phyloP scores from a whole-genome alignment of 2,888 invertebrate species.

The Cryptocephalus moraei region DNA sequence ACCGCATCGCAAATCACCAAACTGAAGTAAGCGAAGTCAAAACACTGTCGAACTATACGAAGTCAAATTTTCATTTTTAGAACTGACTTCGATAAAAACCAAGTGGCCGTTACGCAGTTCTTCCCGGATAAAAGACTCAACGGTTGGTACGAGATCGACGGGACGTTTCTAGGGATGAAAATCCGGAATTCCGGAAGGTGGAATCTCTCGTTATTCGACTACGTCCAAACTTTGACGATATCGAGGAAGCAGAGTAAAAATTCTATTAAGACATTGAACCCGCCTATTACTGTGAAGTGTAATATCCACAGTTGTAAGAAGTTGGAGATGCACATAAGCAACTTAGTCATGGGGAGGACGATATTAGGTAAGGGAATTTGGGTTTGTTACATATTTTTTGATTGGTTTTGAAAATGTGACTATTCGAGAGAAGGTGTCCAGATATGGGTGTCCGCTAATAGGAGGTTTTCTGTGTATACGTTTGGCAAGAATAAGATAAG shows the following conservation, averaged over 20 bases:
- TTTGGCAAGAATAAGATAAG: too few species aligned
- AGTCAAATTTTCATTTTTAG: constrained; percentile 32
- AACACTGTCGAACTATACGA: neutral
- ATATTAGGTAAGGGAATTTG: constrained; percentile 45
- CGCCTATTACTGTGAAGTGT: constrained; percentile 52
- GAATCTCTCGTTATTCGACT: constrained; percentile 63
- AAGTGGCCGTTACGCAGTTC: constrained; percentile 67
- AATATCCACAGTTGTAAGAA: constrained; percentile 67
- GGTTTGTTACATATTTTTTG: too few species aligned
- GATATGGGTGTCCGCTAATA: too few species aligned
- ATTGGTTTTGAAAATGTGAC: too few species aligned
- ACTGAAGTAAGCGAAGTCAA: constrained; percentile 46
- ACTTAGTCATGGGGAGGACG: constrained; percentile 57
- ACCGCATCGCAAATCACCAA: constrained; percentile 64
- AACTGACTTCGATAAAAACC: constrained; percentile 52
- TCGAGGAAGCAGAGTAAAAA: constrained; percentile 43
- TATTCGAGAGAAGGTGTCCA: too few species aligned
- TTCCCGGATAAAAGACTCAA: constrained; percentile 70
- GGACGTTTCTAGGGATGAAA: constrained; percentile 50
- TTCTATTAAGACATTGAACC: constrained; percentile 21
- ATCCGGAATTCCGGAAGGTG: constrained; percentile 58
- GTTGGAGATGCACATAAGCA: constrained; percentile 66
- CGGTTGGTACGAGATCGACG: constrained; percentile 58
- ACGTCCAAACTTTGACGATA: constrained; percentile 55
- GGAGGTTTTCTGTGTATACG: too few species aligned